Conservation (phyloP, 2,797 vertebrate species). For the Triplophysa bombifrons region DNA sequence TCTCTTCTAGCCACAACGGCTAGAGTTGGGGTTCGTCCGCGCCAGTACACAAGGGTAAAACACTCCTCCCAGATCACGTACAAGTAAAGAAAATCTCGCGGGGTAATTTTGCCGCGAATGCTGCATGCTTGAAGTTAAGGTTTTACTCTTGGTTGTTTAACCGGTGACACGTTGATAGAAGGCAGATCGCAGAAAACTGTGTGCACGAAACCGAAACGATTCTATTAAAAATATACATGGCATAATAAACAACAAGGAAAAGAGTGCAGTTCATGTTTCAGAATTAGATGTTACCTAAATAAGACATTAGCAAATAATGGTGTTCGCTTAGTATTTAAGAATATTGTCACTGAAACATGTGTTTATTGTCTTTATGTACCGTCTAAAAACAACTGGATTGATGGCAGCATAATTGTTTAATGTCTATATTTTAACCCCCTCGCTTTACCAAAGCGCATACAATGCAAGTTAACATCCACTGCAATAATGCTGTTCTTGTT, state of each 20-base stretch:
- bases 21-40: not conserved
- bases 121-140: not conserved
- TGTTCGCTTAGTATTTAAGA: not conserved
- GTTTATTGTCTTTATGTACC: not conserved
- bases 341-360: not conserved
- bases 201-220: not conserved
- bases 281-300: not conserved
- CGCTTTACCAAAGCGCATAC: not conserved
- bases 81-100: conserved; percentile 73
- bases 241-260: not conserved
- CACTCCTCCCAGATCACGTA: conserved; percentile 45
- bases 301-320: not conserved
- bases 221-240: not conserved
- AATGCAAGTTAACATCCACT: not conserved
- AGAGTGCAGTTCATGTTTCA: not conserved
- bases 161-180: not conserved
- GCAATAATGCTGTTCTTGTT: not conserved
- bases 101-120: conserved; percentile 73
- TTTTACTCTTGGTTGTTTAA: conserved; percentile 49
- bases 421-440: conserved; percentile 2
- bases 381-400: conserved; percentile 6
- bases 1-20: not conserved
- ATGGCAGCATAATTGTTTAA: not conserved
- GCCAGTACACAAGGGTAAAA: not conserved
- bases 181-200: not conserved